phyloP scores from a whole-genome alignment of 2,113 vertebrate genomes.

The Platichthys flesus region DNA sequence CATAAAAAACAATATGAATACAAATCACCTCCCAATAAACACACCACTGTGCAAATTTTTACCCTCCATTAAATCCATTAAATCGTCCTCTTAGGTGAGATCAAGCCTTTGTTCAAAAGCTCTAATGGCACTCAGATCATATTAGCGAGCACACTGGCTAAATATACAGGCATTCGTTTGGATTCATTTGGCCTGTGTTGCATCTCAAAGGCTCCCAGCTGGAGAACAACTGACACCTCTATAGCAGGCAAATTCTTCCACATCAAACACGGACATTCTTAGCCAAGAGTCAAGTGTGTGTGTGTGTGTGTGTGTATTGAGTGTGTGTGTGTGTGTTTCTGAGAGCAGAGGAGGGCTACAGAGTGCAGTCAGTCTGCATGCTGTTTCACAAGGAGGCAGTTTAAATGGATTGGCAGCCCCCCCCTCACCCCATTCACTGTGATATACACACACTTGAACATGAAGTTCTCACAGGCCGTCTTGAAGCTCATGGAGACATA shows the following conservation, averaged over 20 bases:
- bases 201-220: slow-evolving; percentile 52
- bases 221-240: slow-evolving; percentile 48
- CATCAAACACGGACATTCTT: slow-evolving; percentile 37
- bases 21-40: too few species aligned
- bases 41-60: slow-evolving; percentile 7
- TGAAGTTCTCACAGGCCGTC: slow-evolving; percentile 44
- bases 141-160: slow-evolving; percentile 53
- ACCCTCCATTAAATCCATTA: slow-evolving; percentile 34
- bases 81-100: slow-evolving; percentile 40
- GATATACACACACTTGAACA: slow-evolving; percentile 38
- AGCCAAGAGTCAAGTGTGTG: slow-evolving; percentile 37
- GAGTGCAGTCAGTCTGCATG: slow-evolving; percentile 59
- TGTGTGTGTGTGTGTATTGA: slow-evolving; percentile 1
- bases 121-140: slow-evolving; percentile 50
- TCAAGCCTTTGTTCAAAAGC: slow-evolving; percentile 55
- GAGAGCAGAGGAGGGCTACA: slow-evolving; percentile 22
- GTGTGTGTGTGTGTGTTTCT: not conserved
- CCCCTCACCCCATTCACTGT: slow-evolving; percentile 35
- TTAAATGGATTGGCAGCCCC: slow-evolving; percentile 69
- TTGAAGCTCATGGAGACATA: slow-evolving; percentile 46
- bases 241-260: slow-evolving; percentile 31
- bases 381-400: slow-evolving; percentile 54
- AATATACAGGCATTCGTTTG: slow-evolving; percentile 43
- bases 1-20: not conserved
- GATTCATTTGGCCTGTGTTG: slow-evolving; percentile 60